These are phyloP conservation scores for Nerophis ophidion DNA, from an alignment of 2,113 vertebrate genomes.

Conservation along the genomic window DNA sequence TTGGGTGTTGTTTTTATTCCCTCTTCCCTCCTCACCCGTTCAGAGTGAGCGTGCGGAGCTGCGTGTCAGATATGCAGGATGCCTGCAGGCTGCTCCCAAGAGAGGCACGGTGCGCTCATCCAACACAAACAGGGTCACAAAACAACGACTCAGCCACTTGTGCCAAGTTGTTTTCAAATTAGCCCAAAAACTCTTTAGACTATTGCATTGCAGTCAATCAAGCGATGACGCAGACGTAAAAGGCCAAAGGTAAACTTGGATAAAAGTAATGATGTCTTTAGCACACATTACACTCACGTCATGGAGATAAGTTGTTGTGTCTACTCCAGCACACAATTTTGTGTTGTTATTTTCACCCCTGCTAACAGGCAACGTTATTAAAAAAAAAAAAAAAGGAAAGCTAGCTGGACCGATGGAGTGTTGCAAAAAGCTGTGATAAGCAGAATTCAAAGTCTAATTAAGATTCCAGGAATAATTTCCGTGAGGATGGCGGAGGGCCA, in stretches of 20 bases:
- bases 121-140: slow-evolving; percentile 74
- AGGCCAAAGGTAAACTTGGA: neutral
- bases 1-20: slow-evolving; percentile 4
- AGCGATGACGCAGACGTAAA: slow-evolving; percentile 17
- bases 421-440: slow-evolving; percentile 51
- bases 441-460: slow-evolving; percentile 57
- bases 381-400: slow-evolving; percentile 3
- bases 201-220: slow-evolving; percentile 45
- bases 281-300: too few species aligned
- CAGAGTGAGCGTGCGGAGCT: slow-evolving; percentile 46
- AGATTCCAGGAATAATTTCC: slow-evolving; percentile 64
- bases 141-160: slow-evolving; percentile 65
- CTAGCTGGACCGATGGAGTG: slow-evolving; percentile 24
- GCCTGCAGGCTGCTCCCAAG: slow-evolving; percentile 70
- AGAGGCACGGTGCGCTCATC: slow-evolving; percentile 63
- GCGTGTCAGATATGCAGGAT: slow-evolving; percentile 72
- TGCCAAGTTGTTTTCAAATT: slow-evolving; percentile 66
- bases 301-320: neutral
- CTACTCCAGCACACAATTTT: slow-evolving; percentile 8
- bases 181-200: slow-evolving; percentile 38
- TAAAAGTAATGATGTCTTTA: slow-evolving; percentile 8
- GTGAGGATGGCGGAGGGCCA: slow-evolving; percentile 57
- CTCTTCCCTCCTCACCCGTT: slow-evolving; percentile 35
- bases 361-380: slow-evolving; percentile 21
- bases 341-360: neutral